Evolutionary conservation across 2,797 vertebrate species (phyloP), one percentile per base, ranked within the genome.

Genomic region (Pteropus rufus): DNA sequence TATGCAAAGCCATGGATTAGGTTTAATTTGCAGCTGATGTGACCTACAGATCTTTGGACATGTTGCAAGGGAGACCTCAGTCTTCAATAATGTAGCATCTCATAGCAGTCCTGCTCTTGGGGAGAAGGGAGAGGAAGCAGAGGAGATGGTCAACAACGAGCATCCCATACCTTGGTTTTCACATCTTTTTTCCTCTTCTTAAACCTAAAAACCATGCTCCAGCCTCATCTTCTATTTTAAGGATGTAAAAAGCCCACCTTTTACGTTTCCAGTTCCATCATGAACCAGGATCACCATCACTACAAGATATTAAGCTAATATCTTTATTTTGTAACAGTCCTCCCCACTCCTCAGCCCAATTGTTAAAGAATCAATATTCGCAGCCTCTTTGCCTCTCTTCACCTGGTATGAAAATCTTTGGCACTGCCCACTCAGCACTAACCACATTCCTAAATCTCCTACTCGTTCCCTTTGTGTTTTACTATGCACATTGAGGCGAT

Each of bases 11-110:
- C 3, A 4, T 56, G 92, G 72, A 36, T 79, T 64, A 26, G 46
- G 62, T 60, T 95, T 96, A 94, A 93, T 93, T 87, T 3, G 4
- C 80, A 73, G 52, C 80, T 18, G 52, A 70, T 84, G 76, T 60
- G 65, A 95, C 70, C 86, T 34, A 76, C 7, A 90, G 79, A 72
- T 88, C 85, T 95, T 67, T 79, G 89, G 69, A 73, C 24, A 2
- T n/a, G 41, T 8, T 87, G 49, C 79, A 80, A 89, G 21, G 46
- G 70, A 95, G 73, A 65, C 36, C 75, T 93, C 26, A 83, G 83
- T 72, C 56, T 83, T 93, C 60, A 81, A 34, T 60, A 88, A 95
- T 2, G 67, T 5, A n/a, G 31, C 26, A 31, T 64, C 54, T 56
- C 60, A 31, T 0, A 29, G 31, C 44, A 76, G 26, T 7, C 34